Base-by-base conservation (phyloP, 2,113 vertebrate genomes). In the Calidris pygmaea region DNA sequence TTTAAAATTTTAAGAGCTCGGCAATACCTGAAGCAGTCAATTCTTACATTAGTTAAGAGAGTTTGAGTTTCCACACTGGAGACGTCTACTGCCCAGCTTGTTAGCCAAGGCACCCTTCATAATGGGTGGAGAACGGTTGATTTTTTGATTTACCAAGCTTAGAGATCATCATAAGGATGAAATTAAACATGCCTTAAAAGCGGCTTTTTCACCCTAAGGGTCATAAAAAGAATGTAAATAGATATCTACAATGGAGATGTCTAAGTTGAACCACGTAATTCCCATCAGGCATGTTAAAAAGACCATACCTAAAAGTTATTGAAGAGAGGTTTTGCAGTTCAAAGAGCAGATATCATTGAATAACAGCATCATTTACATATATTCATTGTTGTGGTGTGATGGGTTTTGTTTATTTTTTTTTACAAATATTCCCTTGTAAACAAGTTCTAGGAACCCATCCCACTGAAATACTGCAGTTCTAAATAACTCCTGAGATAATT, bases 121-220 rank as follows among this genome's bases (percentile, higher is more conserved):
- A 70, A n/a, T 45, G 26, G 53, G 6, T 13, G 22, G 29, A 53
- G 43, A 53, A 26, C 0, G 0, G 20, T 9, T 0, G 0, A 29
- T 1, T 2, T 32, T 74, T 29, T 58, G 15, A 29, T 58, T 71
- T 53, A 26, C 14, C 9, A 21, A 48, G 1, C 4, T 67, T 12
- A 45, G 14, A 72, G 13, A 53, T 39, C 15, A 9, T 6, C 3
- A 8, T 10, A 6, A 39, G 6, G 14, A 24, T 35, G 14, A 62
- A 68, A 88, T 27, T 4, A 22, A 47, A 22, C 1, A 1, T 11
- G 6, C 4, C 5, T 23, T 45, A 21, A 71, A 76, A 35, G 2
- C 17, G 11, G 1, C 4, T 35, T 65, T 88, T 75, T 65, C 26
- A 84, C 18, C 18, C 8, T 24, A 37, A 23, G 7, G 6, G 7